Evolutionary conservation across 2,113 vertebrate genomes (phyloP).

Genomic region (Cochlearius cochlearius): DNA sequence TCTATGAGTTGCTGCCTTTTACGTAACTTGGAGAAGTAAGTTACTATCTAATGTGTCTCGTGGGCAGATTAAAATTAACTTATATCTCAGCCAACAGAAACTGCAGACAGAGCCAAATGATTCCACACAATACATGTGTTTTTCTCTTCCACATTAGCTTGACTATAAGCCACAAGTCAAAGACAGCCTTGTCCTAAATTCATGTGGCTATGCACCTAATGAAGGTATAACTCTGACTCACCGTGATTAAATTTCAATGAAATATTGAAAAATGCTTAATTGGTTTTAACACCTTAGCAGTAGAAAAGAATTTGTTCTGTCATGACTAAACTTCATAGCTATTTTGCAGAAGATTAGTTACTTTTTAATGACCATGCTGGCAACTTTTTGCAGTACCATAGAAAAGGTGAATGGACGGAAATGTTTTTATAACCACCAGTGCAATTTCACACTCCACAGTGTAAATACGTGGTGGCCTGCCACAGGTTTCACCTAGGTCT

Average conservation of each 20-base stretch:
- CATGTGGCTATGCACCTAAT: not conserved
- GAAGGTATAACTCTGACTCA: not conserved
- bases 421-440: not conserved
- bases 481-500: not conserved
- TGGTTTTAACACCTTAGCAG: not conserved
- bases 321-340: constrained; percentile 2
- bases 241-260: constrained; percentile 6
- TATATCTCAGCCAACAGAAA: not conserved
- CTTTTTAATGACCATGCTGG: not conserved
- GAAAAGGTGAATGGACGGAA: not conserved
- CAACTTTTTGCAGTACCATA: not conserved
- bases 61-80: not conserved
- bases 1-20: not conserved
- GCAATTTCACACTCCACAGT: not conserved
- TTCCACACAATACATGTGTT: not conserved
- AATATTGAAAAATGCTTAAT: constrained; percentile 46
- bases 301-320: not conserved
- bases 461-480: not conserved
- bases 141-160: not conserved
- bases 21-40: not conserved
- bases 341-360: constrained; percentile 5
- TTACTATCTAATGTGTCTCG: not conserved
- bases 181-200: constrained; percentile 7
- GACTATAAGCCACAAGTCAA: not conserved
- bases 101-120: not conserved